A percentile compares a stretch with the other conserved stretches of the same genome.
Conservation (phyloP, 2,888 invertebrate genomes). For the Entomobrya multifasciata region DNA sequence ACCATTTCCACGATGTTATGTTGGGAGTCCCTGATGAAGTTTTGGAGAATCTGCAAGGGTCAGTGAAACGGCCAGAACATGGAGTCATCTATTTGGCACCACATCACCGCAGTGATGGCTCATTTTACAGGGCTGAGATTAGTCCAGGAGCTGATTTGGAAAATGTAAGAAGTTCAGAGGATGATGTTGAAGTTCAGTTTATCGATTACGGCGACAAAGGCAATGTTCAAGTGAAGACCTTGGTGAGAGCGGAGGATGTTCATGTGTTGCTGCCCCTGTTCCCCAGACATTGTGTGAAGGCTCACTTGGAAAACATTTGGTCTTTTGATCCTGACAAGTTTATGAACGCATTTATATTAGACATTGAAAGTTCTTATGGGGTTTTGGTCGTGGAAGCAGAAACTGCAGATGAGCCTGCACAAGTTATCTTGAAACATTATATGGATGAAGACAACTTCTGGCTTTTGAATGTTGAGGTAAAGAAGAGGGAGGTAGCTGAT, state of each 20-base stretch:
- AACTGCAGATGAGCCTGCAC: not conserved
- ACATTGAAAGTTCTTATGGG: not conserved
- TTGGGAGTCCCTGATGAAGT: not conserved
- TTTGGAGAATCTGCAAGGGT: not conserved
- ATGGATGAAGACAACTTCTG: no score
- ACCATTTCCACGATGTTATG: constrained; percentile 18
- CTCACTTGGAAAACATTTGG: constrained; percentile 37
- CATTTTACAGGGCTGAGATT: constrained; percentile 20
- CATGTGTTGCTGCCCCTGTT: constrained; percentile 19
- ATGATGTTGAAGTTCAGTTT: not conserved
- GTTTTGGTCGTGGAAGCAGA: no score
- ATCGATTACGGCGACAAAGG: constrained; percentile 51
- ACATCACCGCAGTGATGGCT: not conserved
- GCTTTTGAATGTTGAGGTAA: no score
- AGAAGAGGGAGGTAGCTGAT: no score
- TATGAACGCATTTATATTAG: not conserved
- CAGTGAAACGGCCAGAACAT: not conserved
- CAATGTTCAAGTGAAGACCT: not conserved
- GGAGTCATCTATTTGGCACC: constrained; percentile 41
- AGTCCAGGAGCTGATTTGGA: no score
- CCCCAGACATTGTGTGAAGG: constrained; percentile 17
- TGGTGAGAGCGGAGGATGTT: constrained; percentile 9
- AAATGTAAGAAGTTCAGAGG: no score
- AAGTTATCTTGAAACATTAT: no score
- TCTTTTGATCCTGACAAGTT: not conserved